phyloP scores from a whole-genome alignment of 1,140 invertebrate species.

The Euwallacea similis region DNA sequence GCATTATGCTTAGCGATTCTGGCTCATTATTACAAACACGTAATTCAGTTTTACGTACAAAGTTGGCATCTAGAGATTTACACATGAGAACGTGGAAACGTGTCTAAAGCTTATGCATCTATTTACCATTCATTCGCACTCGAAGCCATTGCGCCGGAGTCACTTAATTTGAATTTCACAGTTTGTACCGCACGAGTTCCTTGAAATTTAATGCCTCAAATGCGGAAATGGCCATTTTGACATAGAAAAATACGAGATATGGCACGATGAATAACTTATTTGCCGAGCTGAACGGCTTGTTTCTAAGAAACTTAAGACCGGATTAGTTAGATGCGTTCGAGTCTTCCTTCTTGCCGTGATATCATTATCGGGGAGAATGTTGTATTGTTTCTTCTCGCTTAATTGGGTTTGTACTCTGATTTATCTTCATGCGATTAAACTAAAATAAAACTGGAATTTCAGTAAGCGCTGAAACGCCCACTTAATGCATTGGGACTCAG shows the following conservation, averaged over 20 bases:
- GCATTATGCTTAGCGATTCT: neutral
- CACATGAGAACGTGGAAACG: slow-evolving; percentile 4
- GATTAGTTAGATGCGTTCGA: too few species aligned
- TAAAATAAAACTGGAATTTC: too few species aligned
- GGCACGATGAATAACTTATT: slow-evolving; percentile 1
- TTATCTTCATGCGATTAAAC: too few species aligned
- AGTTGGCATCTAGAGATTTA: slow-evolving; percentile 2
- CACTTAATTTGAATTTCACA: slow-evolving; percentile 4
- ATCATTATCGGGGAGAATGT: too few species aligned
- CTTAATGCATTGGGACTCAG: too few species aligned
- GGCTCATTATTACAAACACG: slow-evolving; percentile 2
- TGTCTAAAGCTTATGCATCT: slow-evolving; percentile 1
- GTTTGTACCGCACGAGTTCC: neutral
- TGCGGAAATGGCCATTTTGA: neutral
- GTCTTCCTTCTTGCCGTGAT: too few species aligned
- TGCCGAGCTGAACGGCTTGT: neutral
- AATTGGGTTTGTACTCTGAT: too few species aligned
- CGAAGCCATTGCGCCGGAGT: neutral
- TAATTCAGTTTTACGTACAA: slow-evolving; percentile 4
- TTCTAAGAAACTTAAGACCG: neutral
- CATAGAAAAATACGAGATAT: neutral
- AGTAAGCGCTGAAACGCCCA: too few species aligned
- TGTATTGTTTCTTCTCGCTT: too few species aligned
- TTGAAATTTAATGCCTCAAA: slow-evolving; percentile 7
- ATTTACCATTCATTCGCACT: slow-evolving; percentile 1